Conservation (phyloP, 2,888 invertebrate genomes). For the Tuta absoluta region DNA sequence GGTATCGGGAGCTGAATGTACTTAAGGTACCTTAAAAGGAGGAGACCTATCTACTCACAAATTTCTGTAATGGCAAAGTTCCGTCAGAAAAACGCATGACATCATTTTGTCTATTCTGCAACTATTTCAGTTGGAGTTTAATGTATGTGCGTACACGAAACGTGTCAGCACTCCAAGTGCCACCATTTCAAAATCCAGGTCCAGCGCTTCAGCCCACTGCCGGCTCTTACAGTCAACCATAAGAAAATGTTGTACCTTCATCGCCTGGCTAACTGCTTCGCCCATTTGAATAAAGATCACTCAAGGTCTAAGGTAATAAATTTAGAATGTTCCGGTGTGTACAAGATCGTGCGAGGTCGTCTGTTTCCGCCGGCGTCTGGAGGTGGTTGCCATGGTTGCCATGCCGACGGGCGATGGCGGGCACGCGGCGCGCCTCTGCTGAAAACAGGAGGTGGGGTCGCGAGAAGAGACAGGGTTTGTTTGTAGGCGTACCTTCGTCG, state of each 20-base stretch:
- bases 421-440: slow-evolving; percentile 56
- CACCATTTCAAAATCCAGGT: slow-evolving; percentile 21
- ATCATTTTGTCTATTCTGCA: no score
- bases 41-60: no score
- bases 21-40: no score
- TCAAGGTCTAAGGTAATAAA: neutral
- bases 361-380: slow-evolving; percentile 62
- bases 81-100: no score
- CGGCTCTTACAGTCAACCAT: neutral
- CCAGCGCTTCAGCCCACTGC: slow-evolving; percentile 2
- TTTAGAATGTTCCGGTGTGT: slow-evolving; percentile 43
- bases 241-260: neutral
- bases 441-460: slow-evolving; percentile 63
- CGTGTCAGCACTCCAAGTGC: neutral
- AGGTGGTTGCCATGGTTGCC: slow-evolving; percentile 68
- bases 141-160: neutral
- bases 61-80: no score
- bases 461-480: slow-evolving; percentile 34
- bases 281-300: neutral
- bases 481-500: neutral
- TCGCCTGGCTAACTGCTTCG: neutral
- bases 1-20: no score
- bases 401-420: slow-evolving; percentile 66
- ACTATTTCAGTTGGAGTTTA: neutral
- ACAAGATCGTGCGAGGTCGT: slow-evolving; percentile 51